A percentile compares a stretch with the other conserved stretches of the same genome.
These are phyloP conservation scores for Batillaria attramentaria DNA, from an alignment of 1,140 invertebrate species.

Conservation along the genomic window DNA sequence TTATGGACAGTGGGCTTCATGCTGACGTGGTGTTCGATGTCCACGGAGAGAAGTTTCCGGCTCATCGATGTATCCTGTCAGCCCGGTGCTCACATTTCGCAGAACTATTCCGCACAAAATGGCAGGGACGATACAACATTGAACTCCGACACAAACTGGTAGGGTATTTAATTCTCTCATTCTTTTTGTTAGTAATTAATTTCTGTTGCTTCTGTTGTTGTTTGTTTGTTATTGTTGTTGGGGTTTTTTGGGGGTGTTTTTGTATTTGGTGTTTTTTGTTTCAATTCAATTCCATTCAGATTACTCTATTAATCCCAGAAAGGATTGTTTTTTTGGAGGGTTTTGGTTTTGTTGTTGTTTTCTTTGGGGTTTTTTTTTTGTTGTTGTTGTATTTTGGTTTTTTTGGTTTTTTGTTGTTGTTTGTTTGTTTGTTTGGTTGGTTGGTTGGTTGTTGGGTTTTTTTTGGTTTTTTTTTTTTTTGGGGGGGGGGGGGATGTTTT, in stretches of 20 bases:
- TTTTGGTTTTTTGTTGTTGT: too few relatives aligned
- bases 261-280: background rate
- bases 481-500: too few relatives aligned
- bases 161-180: constrained; percentile 26
- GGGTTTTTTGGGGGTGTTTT: background rate
- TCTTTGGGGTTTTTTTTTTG: too few relatives aligned
- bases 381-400: too few relatives aligned
- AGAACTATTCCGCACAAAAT: constrained; percentile 70
- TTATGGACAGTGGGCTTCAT: constrained; percentile 70
- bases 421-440: too few relatives aligned
- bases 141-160: constrained; percentile 69
- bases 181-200: background rate
- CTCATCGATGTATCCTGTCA: constrained; percentile 73
- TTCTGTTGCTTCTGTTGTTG: background rate
- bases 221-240: background rate
- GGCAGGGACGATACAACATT: constrained; percentile 68
- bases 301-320: too few relatives aligned
- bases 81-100: constrained; percentile 73
- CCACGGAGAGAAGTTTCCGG: constrained; percentile 67
- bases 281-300: background rate
- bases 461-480: too few relatives aligned
- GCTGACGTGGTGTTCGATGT: constrained; percentile 73
- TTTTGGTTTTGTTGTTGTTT: too few relatives aligned
- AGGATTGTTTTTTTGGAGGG: too few relatives aligned
- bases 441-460: too few relatives aligned